Evolutionary conservation across 2,888 invertebrate species (phyloP).

Genomic region (Heliothis peltigera): DNA sequence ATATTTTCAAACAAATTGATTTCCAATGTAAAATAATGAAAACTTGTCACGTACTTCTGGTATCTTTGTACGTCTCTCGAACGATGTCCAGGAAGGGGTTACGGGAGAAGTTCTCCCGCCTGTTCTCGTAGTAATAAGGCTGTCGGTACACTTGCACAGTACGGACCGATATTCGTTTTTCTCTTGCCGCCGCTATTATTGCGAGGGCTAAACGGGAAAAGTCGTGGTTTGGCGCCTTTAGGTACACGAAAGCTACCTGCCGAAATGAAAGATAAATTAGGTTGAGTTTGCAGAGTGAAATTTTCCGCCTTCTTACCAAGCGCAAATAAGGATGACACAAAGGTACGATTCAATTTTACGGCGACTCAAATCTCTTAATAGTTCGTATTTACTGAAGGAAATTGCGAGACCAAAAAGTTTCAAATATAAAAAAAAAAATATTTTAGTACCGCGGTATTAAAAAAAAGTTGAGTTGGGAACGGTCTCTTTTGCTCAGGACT

Average conservation of each 20-base stretch:
- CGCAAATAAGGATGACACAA: conserved; percentile 20
- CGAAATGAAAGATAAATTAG: conserved; percentile 33
- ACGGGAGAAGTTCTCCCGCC: conserved; percentile 92
- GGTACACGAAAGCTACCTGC: conserved; percentile 95
- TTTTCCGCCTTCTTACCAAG: conserved; percentile 13
- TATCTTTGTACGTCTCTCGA: conserved; percentile 94
- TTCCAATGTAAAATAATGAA: conserved; percentile 22
- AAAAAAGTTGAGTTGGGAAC: neutral
- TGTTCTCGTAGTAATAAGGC: conserved; percentile 92
- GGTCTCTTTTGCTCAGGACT: neutral
- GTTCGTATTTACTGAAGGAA: conserved; percentile 24
- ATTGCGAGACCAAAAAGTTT: conserved; percentile 2
- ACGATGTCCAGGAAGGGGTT: conserved; percentile 97
- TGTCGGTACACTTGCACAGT: conserved; percentile 84
- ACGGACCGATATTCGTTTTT: conserved; percentile 93
- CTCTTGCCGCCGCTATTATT: conserved; percentile 92
- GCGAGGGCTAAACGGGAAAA: conserved; percentile 94
- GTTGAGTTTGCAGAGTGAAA: conserved; percentile 12
- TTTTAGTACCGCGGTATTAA: neutral
- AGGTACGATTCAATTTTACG: conserved; percentile 44
- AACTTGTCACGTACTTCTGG: conserved; percentile 93
- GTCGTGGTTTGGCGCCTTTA: conserved; percentile 93
- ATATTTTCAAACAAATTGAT: conserved; percentile 4
- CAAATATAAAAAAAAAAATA: neutral
- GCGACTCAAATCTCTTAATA: conserved; percentile 21